phyloP scores from a whole-genome alignment of 2,888 invertebrate species.

The Melinaea menophilus region DNA sequence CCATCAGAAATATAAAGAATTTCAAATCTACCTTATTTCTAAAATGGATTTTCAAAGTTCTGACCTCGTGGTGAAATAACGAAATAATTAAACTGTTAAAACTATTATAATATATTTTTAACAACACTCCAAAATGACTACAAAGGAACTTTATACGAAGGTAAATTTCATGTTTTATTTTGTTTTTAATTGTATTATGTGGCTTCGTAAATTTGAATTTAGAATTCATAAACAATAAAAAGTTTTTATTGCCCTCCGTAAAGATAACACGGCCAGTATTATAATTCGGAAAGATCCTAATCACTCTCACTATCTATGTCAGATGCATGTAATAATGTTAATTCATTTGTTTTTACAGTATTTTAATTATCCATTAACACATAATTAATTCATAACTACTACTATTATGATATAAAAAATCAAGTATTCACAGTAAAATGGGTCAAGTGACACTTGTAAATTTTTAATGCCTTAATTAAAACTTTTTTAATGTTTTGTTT shows the following conservation, averaged over 20 bases:
- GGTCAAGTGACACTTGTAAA: constrained; percentile 2
- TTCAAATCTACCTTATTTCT: constrained; percentile 64
- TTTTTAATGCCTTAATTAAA: background rate
- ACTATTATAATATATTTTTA: constrained; percentile 18
- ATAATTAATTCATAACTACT: constrained; percentile 20
- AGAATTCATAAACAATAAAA: constrained; percentile 25
- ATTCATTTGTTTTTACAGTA: constrained; percentile 20
- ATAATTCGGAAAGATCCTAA: constrained; percentile 27
- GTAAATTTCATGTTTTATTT: constrained; percentile 47
- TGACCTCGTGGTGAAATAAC: constrained; percentile 63
- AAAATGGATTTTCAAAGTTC: constrained; percentile 63
- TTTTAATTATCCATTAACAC: constrained; percentile 36
- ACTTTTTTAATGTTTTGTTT: background rate
- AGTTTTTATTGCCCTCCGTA: background rate
- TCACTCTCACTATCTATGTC: constrained; percentile 45
- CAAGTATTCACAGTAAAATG: constrained; percentile 4
- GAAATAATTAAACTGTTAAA: constrained; percentile 29
- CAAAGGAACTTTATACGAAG: constrained; percentile 75
- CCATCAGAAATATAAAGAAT: constrained; percentile 51
- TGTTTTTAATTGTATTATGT: constrained; percentile 25
- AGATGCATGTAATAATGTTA: constrained; percentile 42
- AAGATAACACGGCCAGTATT: constrained; percentile 12
- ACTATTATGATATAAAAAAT: background rate
- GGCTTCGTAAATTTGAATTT: constrained; percentile 34
- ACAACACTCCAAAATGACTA: constrained; percentile 61